Conservation (phyloP, 1,140 invertebrate genomes). For the Heliothis virescens region DNA sequence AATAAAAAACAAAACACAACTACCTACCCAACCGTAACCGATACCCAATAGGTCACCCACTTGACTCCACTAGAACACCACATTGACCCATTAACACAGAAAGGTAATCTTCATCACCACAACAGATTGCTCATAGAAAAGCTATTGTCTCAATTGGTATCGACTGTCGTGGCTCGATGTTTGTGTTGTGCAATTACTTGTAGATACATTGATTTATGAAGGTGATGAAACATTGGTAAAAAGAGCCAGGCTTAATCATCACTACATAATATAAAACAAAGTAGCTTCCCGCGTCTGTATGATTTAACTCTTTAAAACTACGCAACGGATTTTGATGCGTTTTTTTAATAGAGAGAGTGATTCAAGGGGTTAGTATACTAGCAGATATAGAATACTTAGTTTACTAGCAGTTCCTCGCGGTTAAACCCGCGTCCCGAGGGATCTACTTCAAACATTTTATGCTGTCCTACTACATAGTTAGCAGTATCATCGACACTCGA, state of each 20-base stretch:
- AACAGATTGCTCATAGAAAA: constrained; percentile 62
- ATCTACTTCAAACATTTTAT: too few species aligned
- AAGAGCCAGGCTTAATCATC: neutral
- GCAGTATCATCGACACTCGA: too few species aligned
- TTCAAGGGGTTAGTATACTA: too few species aligned
- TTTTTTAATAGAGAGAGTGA: too few species aligned
- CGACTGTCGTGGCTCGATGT: constrained; percentile 52
- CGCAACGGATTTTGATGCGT: too few species aligned
- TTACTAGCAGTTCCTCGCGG: too few species aligned
- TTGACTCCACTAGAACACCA: neutral
- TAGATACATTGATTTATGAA: constrained; percentile 30
- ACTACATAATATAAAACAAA: neutral
- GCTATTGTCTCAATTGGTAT: constrained; percentile 63
- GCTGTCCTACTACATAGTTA: too few species aligned
- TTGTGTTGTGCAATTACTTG: constrained; percentile 44
- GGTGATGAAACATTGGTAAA: neutral
- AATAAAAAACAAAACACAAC: neutral
- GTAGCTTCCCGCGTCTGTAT: too few species aligned
- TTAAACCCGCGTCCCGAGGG: too few species aligned
- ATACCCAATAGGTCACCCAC: constrained; percentile 6
- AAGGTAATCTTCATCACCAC: constrained; percentile 41
- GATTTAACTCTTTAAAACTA: too few species aligned
- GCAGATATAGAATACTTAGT: too few species aligned
- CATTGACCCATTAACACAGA: constrained; percentile 41
- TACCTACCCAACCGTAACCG: neutral